Conservation (phyloP, 2,113 vertebrate genomes). For the Myrmecobius fasciatus region DNA sequence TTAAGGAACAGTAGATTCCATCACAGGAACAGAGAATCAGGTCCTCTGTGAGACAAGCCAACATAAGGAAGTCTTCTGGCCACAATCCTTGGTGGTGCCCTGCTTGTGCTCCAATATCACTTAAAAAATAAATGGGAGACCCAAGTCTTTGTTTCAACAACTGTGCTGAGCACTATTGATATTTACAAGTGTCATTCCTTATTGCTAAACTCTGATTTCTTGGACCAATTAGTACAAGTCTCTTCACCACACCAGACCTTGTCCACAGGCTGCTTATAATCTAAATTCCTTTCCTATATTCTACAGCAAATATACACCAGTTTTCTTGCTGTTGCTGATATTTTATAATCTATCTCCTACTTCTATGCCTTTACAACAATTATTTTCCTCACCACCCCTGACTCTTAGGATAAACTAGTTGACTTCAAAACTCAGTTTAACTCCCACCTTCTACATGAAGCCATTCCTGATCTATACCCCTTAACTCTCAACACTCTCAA, state of each 20-base stretch:
- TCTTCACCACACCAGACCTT: background rate
- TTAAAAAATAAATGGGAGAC: background rate
- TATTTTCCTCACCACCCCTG: too few species aligned
- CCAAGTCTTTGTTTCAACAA: background rate
- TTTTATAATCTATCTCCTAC: too few species aligned
- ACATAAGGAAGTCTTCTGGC: background rate
- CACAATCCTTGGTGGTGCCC: background rate
- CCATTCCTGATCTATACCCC: too few species aligned
- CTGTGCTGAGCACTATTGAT: background rate
- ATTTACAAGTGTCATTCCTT: background rate
- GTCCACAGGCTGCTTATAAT: background rate
- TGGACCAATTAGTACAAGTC: background rate
- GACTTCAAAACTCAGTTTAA: too few species aligned
- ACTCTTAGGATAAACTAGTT: too few species aligned
- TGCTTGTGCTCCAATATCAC: background rate
- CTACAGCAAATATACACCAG: too few species aligned
- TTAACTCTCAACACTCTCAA: too few species aligned
- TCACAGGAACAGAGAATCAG: background rate
- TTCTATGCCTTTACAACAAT: too few species aligned
- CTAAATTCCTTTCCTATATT: too few species aligned
- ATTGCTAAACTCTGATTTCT: background rate
- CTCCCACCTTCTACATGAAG: too few species aligned
- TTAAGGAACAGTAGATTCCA: background rate
- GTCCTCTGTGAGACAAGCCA: background rate
- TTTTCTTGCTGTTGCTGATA: too few species aligned